Evolutionary conservation across 2,797 vertebrate genomes (phyloP).

Genomic region (Agapornis canus): DNA sequence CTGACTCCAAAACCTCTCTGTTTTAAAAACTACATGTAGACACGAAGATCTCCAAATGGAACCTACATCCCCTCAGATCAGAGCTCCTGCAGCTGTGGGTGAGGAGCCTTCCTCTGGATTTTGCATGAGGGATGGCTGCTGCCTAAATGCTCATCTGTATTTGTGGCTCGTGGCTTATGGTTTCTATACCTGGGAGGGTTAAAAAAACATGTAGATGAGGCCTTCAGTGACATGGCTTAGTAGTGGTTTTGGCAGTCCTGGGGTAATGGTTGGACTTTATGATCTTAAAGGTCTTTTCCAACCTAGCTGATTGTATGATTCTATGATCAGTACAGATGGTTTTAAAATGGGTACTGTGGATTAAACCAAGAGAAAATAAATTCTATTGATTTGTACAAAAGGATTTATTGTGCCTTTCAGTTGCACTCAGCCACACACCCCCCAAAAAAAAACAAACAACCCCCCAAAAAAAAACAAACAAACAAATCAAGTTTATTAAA

Average conservation of each 20-base stretch:
- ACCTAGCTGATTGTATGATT: neutral
- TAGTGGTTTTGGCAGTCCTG: neutral
- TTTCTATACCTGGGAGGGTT: neutral
- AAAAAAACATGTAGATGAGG: neutral
- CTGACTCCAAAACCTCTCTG: neutral
- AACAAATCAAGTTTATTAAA: neutral
- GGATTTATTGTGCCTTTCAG: neutral
- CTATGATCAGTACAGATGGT: neutral
- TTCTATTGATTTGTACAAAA: neutral
- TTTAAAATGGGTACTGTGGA: neutral
- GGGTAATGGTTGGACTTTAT: neutral
- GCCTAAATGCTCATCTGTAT: neutral
- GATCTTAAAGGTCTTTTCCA: neutral
- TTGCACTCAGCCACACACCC: neutral
- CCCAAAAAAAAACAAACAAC: too few relatives aligned
- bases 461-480: too few relatives aligned
- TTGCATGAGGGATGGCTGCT: neutral
- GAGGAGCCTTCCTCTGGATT: neutral
- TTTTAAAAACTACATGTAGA: neutral
- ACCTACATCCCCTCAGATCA: fast-evolving
- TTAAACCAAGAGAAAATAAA: neutral
- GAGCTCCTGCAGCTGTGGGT: neutral
- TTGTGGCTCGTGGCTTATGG: neutral
- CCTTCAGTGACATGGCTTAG: neutral
- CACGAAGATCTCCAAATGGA: neutral